A percentile compares a stretch with the other conserved stretches of the same genome.
These are phyloP conservation scores for Zingel zingel DNA, from an alignment of 2,113 vertebrate genomes.

Conservation along the genomic window DNA sequence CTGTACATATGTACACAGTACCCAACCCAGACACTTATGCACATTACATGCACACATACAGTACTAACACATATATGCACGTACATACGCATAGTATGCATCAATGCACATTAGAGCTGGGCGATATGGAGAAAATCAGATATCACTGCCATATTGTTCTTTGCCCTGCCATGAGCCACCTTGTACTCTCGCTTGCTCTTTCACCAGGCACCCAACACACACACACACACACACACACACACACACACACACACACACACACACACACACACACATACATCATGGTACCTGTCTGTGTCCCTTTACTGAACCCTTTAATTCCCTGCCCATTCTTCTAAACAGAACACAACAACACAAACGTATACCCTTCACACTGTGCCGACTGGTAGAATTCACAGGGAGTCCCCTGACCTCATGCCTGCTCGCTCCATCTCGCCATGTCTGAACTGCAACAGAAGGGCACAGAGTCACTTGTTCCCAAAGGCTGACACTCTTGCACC, in stretches of 20 bases:
- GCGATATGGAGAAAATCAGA: too few species aligned
- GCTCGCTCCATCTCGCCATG: constrained; percentile 13
- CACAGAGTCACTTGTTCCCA: constrained; percentile 41
- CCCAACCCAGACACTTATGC: too few species aligned
- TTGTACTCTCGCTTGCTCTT: constrained; percentile 37
- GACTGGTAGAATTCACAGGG: constrained; percentile 53
- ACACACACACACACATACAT: not conserved
- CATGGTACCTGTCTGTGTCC: constrained; percentile 26
- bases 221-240: not conserved
- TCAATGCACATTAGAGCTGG: too few species aligned
- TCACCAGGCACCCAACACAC: constrained; percentile 6
- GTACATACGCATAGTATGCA: too few species aligned
- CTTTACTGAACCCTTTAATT: constrained; percentile 41
- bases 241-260: not conserved
- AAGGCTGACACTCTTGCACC: constrained; percentile 19
- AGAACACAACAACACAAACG: constrained; percentile 40
- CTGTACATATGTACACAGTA: too few species aligned
- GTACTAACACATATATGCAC: too few species aligned
- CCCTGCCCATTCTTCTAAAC: constrained; percentile 28
- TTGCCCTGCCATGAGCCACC: constrained; percentile 25
- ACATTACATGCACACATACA: too few species aligned
- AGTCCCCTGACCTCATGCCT: constrained; percentile 45
- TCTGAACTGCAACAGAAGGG: constrained; percentile 53
- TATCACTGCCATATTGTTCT: constrained; percentile 17
- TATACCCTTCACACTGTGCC: constrained; percentile 27